Percentiles rank a stretch among this genome's conserved stretches.
These are phyloP conservation scores for Chloroclysta siterata DNA, from an alignment of 2,888 invertebrate genomes.

Conservation along the genomic window DNA sequence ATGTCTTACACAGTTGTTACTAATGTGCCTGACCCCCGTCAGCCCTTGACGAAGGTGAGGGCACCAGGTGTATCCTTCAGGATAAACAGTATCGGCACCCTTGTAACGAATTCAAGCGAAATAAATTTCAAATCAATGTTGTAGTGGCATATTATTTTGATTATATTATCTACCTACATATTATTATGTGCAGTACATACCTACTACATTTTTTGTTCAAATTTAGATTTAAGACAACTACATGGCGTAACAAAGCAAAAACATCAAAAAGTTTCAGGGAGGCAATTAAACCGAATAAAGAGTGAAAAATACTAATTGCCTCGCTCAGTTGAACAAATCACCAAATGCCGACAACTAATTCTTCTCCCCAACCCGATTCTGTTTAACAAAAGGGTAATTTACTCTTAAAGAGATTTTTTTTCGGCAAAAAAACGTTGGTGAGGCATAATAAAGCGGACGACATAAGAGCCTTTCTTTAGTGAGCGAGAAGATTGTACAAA, in stretches of 20 bases:
- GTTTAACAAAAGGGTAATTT: conserved; percentile 53
- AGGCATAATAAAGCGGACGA: conserved; percentile 49
- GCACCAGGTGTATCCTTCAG: conserved; percentile 62
- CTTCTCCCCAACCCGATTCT: conserved; percentile 44
- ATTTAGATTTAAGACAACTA: neutral
- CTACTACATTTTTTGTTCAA: neutral
- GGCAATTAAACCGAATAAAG: conserved; percentile 38
- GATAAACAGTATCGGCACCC: conserved; percentile 59
- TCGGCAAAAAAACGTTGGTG: conserved; percentile 48
- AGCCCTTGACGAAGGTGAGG: conserved; percentile 69
- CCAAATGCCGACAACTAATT: conserved; percentile 47
- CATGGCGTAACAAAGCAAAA: neutral
- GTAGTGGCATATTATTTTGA: conserved; percentile 43
- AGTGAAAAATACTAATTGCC: conserved; percentile 42
- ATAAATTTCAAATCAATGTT: conserved; percentile 58
- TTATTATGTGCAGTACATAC: no score
- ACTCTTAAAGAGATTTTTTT: conserved; percentile 50
- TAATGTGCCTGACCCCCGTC: conserved; percentile 69
- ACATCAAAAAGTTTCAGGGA: conserved; percentile 15
- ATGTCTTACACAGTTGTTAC: conserved; percentile 70
- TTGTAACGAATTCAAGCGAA: conserved; percentile 59
- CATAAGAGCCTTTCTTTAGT: conserved; percentile 53
- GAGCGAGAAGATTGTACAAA: conserved; percentile 59
- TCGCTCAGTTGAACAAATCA: conserved; percentile 43
- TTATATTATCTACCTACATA: neutral